Evolutionary conservation across 2,113 vertebrate species (phyloP), one percentile per base, ranked within the genome.

Genomic region (Corythoichthys intestinalis): DNA sequence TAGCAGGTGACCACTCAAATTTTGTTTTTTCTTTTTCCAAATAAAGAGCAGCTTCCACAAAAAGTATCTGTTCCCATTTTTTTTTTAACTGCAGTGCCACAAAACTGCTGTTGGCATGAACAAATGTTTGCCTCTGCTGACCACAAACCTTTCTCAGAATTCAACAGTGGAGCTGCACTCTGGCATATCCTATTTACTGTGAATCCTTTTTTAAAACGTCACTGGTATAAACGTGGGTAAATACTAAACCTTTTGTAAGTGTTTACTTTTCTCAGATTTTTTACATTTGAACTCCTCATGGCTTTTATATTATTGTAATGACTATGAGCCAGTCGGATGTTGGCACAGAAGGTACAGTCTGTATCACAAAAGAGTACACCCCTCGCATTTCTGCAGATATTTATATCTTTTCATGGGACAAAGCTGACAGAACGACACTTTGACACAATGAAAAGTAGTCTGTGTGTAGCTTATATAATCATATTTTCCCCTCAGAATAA

Each of bases 31-130:
- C 80, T 92, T 98, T 98, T 98, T 94, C 20, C 94, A 97, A 98
- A 98, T 98, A 99, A 98, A 98, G 96, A 94, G 94, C 96, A 96
- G 96, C 97, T 98, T 98, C 95, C 96, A 98, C 96, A 94, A 91
- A 79, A 20, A 35, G 2, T 3, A 2, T 34, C 12, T 6, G 34
- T 37, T 34, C 12, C 56, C 54, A 12, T 4, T 35, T 57, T 34
- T 7, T 56, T 34, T 44, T 44, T 44, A 8, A 44, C 41, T 4
- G 41, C 41, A 1, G 41, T 4, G 41, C 41, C 41, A 44, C 41
- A 44, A 44, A 44, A 44, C 41, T 44, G 6, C 6, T 44, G 6
- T 44, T 7, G 41, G 41, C 41, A 44, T 2, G 9, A 56, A 15
- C 13, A 15, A 28, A 56, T 3, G 10, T 28, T 34, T 56, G 9